Conservation (phyloP, 2,888 invertebrate genomes). For the Mechanitis messenoides region DNA sequence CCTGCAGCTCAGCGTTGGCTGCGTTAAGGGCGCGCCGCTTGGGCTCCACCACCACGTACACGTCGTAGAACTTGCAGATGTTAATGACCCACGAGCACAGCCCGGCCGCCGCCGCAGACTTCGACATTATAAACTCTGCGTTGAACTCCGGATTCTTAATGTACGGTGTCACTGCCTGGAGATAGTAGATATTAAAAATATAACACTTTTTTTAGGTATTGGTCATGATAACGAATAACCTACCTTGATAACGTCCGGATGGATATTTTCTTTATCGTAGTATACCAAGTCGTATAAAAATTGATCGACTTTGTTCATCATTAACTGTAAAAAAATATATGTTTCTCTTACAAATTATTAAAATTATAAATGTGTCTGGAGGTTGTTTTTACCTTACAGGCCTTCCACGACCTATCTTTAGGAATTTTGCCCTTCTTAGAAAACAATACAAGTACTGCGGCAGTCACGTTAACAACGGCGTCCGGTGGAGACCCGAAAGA, state of each 20-base stretch:
- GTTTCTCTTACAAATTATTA: neutral
- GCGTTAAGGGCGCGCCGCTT: slow-evolving; percentile 89
- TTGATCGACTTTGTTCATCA: slow-evolving; percentile 94
- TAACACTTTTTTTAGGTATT: too few species aligned
- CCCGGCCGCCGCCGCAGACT: slow-evolving; percentile 94
- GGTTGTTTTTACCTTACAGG: slow-evolving; percentile 79
- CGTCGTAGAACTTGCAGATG: slow-evolving; percentile 91
- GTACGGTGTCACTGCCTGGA: slow-evolving; percentile 74
- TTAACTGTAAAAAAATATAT: slow-evolving; percentile 51
- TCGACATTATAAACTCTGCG: slow-evolving; percentile 87
- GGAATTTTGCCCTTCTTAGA: slow-evolving; percentile 89
- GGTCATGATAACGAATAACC: too few species aligned
- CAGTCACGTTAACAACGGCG: slow-evolving; percentile 90
- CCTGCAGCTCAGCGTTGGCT: slow-evolving; percentile 89
- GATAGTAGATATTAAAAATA: neutral
- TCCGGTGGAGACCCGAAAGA: slow-evolving; percentile 94
- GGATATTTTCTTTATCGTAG: slow-evolving; percentile 96
- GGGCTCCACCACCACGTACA: slow-evolving; percentile 94
- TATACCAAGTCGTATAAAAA: slow-evolving; percentile 88
- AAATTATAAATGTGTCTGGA: neutral
- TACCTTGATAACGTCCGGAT: slow-evolving; percentile 90
- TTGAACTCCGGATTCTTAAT: slow-evolving; percentile 86
- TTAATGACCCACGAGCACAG: slow-evolving; percentile 97
- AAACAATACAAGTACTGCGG: slow-evolving; percentile 92
- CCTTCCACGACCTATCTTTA: slow-evolving; percentile 95